Percentiles rank a stretch among this genome's conserved stretches.
Conservation (phyloP, 2,888 invertebrate genomes). For the Germaria angustata region DNA sequence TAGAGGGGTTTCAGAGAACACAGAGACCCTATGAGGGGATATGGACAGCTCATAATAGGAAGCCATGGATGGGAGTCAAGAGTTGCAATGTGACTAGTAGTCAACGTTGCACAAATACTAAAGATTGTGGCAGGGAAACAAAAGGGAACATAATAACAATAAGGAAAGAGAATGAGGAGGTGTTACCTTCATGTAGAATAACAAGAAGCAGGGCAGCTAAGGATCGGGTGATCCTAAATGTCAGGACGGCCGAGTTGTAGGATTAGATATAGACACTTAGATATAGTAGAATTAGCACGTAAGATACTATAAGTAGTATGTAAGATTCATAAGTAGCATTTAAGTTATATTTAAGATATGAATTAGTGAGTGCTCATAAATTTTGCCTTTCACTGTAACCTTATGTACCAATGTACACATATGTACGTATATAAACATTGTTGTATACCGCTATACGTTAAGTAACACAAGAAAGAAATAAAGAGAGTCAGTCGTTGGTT, state of each 20-base stretch:
- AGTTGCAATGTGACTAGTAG: neutral
- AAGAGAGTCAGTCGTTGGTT: too few relatives aligned
- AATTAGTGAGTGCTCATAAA: too few relatives aligned
- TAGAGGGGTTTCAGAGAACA: neutral
- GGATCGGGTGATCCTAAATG: neutral
- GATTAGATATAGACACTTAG: too few relatives aligned
- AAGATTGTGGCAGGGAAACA: neutral
- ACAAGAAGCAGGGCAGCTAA: neutral
- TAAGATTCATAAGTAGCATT: too few relatives aligned
- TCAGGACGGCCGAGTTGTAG: neutral
- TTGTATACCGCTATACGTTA: too few relatives aligned
- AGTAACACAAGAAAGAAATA: too few relatives aligned
- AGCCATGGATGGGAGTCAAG: neutral
- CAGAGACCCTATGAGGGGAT: neutral
- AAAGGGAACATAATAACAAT: neutral
- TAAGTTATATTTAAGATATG: too few relatives aligned
- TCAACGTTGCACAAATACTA: neutral
- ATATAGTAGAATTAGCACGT: too few relatives aligned
- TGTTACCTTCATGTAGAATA: neutral
- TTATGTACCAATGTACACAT: too few relatives aligned
- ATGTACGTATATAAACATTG: too few relatives aligned
- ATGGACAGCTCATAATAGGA: neutral
- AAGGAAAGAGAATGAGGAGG: neutral
- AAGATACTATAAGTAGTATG: too few relatives aligned
- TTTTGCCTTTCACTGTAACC: too few relatives aligned